Conservation (phyloP, 1,140 invertebrate species). For the Ganaspis sp. region DNA sequence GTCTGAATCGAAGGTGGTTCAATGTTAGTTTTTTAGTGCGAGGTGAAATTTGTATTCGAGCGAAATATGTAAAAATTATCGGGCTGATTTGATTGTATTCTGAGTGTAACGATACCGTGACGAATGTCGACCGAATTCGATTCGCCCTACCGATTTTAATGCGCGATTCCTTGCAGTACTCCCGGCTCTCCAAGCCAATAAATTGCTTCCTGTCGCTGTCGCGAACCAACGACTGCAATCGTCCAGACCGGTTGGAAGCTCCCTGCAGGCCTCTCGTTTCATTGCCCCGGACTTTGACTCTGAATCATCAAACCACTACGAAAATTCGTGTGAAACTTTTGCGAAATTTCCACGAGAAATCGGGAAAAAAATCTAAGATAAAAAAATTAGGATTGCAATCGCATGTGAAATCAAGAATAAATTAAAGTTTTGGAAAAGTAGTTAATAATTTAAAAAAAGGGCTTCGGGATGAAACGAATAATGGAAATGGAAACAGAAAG, state of each 20-base stretch:
- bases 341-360: background rate
- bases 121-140: constrained; percentile 59
- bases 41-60: no score
- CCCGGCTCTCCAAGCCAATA: constrained; percentile 64
- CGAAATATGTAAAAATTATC: background rate
- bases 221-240: constrained; percentile 59
- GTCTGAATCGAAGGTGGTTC: no score
- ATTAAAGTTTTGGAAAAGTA: no score
- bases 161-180: constrained; percentile 61
- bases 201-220: constrained; percentile 68
- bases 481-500: no score
- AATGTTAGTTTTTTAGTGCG: no score
- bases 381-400: no score
- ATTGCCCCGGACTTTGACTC: constrained; percentile 59
- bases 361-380: no score
- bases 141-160: constrained; percentile 63
- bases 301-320: constrained; percentile 48
- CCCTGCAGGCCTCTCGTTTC: constrained; percentile 56
- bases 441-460: no score
- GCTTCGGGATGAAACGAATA: no score
- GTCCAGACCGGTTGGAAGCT: constrained; percentile 59
- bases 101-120: background rate
- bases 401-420: no score
- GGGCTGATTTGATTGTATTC: background rate
- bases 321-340: constrained; percentile 15